Evolutionary conservation across 92 coral and sea anemone genomes (phyloP), one percentile per base, ranked within the genome.

Genomic region (Epizoanthus stellaris): DNA sequence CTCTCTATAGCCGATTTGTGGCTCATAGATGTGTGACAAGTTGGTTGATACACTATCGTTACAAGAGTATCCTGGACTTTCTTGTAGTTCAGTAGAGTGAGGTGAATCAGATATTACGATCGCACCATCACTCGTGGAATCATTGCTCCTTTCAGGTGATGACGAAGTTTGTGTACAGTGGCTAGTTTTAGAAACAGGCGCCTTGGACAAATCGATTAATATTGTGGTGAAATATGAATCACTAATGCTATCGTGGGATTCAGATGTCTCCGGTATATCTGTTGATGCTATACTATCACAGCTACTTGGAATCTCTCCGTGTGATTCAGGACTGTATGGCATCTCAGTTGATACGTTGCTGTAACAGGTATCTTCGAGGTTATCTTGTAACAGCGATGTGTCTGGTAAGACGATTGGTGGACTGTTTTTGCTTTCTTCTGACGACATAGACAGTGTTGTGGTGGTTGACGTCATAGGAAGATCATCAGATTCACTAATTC

Each of bases 151-250:
- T 19, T 52, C 77, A 47, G 40, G 62, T 13, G n/a, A 47, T n/a
- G 36, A 47, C 60, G 77, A 47, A 21, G 77, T 73, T 20, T 73
- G 77, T 47, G 77, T 73, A 20, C 38, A 73, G 11, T 17, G 34
- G 54, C 40, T 73, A 23, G 8, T 6, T 19, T 21, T 21, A 1
- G 77, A 19, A 57, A 73, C 77, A 47, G 62, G 60, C 5, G 8
- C n/a, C 20, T 5, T 12, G 4, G 77, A 19, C 39, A 12, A 36
- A 45, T 73, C 60, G 54, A 73, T 21, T n/a, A 9, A 20, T 73
- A 52, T 19, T 17, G 20, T 52, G 5, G 39, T 49, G 13, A 45
- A 73, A 73, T 73, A 73, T 15, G 77, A 25, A 4, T 49, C 77
- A 52, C 77, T 73, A 21, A 73, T 73, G 34, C 19, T 23, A n/a